phyloP scores from a whole-genome alignment of 2,888 invertebrate species.

The Mythimna vitellina region DNA sequence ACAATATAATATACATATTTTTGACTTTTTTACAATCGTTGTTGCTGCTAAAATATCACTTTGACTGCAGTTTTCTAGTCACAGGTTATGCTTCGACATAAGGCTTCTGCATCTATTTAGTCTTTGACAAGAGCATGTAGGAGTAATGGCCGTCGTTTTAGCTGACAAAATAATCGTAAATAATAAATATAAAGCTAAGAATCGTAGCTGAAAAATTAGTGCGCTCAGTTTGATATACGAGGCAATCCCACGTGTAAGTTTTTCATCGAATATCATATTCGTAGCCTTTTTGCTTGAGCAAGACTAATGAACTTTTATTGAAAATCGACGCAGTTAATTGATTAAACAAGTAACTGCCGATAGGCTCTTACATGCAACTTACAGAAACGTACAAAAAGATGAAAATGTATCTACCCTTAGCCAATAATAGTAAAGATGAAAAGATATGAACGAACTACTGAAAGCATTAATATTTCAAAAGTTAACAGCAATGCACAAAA shows the following conservation, averaged over 20 bases:
- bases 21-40: background rate
- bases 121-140: slow-evolving; percentile 35
- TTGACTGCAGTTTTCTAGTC: no score
- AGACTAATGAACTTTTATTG: background rate
- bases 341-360: background rate
- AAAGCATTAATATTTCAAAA: background rate
- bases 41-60: no score
- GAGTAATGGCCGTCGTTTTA: slow-evolving; percentile 52
- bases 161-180: slow-evolving; percentile 63
- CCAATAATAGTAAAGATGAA: background rate
- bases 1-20: background rate
- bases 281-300: background rate
- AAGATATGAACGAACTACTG: background rate
- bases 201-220: slow-evolving; percentile 44
- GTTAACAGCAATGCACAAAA: no score
- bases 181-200: slow-evolving; percentile 53
- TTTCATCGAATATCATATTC: slow-evolving; percentile 16
- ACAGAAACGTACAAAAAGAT: background rate
- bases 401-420: background rate
- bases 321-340: background rate
- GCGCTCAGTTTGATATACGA: slow-evolving; percentile 42
- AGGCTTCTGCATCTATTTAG: slow-evolving; percentile 17
- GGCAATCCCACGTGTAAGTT: slow-evolving; percentile 31
- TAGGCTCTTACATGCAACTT: background rate
- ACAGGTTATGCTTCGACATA: background rate